Conservation (phyloP, 1,140 invertebrate genomes). For the Drosophila pruinosa region DNA sequence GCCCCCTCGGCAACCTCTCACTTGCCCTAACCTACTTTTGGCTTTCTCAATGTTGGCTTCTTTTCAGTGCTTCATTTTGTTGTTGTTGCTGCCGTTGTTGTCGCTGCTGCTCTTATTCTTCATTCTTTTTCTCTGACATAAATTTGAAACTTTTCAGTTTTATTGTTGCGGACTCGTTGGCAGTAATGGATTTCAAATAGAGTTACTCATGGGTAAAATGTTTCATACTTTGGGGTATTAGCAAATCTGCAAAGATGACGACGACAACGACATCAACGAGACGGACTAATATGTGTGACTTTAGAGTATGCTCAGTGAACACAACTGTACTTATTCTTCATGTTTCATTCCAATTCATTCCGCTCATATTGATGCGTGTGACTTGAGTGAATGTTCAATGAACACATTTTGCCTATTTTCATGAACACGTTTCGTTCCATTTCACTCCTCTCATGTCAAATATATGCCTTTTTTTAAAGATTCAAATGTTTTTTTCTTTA, state of each 20-base stretch:
- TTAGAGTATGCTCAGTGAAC: background rate
- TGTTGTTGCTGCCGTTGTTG: constrained; percentile 12
- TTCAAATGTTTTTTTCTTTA: background rate
- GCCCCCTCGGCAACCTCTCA: background rate
- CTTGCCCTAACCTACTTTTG: constrained; percentile 63
- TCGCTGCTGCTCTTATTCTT: constrained; percentile 3
- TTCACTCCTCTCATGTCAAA: background rate
- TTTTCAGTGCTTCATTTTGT: constrained; percentile 61
- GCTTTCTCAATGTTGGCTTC: constrained; percentile 62
- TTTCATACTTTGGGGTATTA: constrained; percentile 79
- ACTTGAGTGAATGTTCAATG: too few species aligned
- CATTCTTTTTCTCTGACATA: constrained; percentile 63
- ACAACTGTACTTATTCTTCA: constrained; percentile 15
- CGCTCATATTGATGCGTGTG: background rate
- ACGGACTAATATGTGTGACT: constrained; percentile 59
- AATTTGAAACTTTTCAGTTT: constrained; percentile 80
- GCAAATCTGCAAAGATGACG: constrained; percentile 65
- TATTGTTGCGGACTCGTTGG: constrained; percentile 78
- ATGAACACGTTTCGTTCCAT: background rate
- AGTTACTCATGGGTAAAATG: constrained; percentile 81
- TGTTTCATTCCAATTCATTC: constrained; percentile 12
- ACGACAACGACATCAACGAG: constrained; percentile 25
- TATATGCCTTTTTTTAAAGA: too few species aligned
- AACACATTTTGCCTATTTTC: background rate
- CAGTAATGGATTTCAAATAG: constrained; percentile 81